These are phyloP conservation scores for Plestiodon gilberti DNA, from an alignment of 2,113 vertebrate genomes.

Conservation along the genomic window DNA sequence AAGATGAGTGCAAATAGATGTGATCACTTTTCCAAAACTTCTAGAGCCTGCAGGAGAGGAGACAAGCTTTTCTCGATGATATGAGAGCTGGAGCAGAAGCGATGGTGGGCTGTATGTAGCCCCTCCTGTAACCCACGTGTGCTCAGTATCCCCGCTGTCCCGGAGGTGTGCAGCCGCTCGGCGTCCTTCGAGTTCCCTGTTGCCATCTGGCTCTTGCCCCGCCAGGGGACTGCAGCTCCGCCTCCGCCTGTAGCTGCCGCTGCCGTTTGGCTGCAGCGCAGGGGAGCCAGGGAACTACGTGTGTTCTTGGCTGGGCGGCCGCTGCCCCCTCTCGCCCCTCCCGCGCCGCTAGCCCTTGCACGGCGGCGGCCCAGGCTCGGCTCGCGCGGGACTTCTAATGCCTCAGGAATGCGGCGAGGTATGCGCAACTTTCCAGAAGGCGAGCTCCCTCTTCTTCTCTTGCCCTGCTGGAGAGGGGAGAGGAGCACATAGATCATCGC, in stretches of 20 bases:
- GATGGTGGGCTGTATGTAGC: too few species aligned
- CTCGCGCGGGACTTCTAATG: slow-evolving; percentile 79
- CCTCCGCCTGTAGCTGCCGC: neutral
- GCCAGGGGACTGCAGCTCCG: slow-evolving; percentile 2
- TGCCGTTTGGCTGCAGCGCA: slow-evolving; percentile 13
- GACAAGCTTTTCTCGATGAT: too few species aligned
- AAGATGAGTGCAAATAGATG: too few species aligned
- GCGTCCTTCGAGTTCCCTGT: neutral
- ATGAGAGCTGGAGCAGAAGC: too few species aligned
- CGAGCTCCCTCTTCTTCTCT: slow-evolving; percentile 71
- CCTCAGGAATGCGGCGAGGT: slow-evolving; percentile 86
- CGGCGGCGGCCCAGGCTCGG: slow-evolving; percentile 61
- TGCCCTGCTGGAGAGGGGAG: slow-evolving; percentile 72
- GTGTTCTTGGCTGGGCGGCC: slow-evolving; percentile 6
- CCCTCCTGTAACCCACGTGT: too few species aligned
- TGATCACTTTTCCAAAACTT: too few species aligned
- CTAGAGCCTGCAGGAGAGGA: too few species aligned
- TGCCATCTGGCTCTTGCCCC: neutral
- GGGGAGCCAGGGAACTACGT: neutral
- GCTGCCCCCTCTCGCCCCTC: neutral
- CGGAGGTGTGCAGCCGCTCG: too few species aligned
- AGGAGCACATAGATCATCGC: slow-evolving; percentile 79
- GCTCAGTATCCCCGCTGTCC: too few species aligned
- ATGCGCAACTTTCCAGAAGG: slow-evolving; percentile 85
- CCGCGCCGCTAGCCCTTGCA: neutral